phyloP scores from a whole-genome alignment of 2,797 vertebrate species.

The Chanos chanos region DNA sequence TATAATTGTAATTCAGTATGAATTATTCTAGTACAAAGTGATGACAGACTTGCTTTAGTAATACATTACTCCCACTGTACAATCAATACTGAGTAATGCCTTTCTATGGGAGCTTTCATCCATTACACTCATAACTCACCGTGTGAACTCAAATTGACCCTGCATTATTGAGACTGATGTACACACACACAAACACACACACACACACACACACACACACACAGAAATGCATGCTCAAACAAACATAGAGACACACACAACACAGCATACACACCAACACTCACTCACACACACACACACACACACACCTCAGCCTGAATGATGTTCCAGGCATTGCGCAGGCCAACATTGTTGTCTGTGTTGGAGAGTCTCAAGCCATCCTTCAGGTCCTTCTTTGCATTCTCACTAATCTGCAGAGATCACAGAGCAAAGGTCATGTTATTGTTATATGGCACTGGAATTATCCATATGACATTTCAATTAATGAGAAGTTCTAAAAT shows the following conservation, averaged over 20 bases:
- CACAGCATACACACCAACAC: too few relatives aligned
- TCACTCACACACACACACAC: neutral
- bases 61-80: too few relatives aligned
- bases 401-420: conserved; percentile 83
- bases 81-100: too few relatives aligned
- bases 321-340: conserved; percentile 94
- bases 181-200: neutral
- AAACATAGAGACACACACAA: neutral
- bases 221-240: neutral
- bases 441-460: conserved; percentile 4
- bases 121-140: neutral
- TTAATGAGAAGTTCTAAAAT: too few relatives aligned
- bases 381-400: conserved; percentile 87
- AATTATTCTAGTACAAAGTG: too few relatives aligned
- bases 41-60: too few relatives aligned
- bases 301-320: conserved; percentile 88
- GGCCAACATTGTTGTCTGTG: conserved; percentile 88
- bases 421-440: neutral
- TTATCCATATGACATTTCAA: too few relatives aligned
- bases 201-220: neutral
- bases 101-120: too few relatives aligned
- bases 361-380: conserved; percentile 89
- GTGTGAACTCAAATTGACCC: conserved; percentile 15
- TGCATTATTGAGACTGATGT: neutral
- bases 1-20: too few relatives aligned